Percentiles rank a stretch among this genome's conserved stretches.
Conservation (phyloP, 1,140 invertebrate genomes). For the Brachionus sp. region DNA sequence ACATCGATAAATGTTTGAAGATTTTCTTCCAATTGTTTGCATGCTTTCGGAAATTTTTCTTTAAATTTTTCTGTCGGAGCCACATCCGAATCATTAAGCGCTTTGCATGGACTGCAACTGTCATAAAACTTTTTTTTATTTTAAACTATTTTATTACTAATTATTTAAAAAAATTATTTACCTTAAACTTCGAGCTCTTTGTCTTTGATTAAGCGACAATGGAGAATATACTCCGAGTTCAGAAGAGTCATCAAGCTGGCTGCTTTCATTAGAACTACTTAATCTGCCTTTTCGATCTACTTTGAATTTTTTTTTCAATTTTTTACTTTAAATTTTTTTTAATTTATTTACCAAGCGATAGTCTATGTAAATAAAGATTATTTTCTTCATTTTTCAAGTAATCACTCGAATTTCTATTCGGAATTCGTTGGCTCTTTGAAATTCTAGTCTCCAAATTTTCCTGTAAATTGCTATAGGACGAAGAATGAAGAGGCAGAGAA, state of each 20-base stretch:
- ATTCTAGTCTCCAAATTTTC: neutral
- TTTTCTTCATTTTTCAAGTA: neutral
- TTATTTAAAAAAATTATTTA: neutral
- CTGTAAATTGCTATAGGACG: neutral
- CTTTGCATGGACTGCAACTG: slow-evolving; percentile 39
- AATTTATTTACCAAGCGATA: neutral
- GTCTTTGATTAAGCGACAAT: neutral
- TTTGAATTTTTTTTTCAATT: neutral
- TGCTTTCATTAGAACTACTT: slow-evolving; percentile 45
- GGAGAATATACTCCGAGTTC: slow-evolving; percentile 6
- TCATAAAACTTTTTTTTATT: slow-evolving; percentile 30
- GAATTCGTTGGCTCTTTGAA: neutral
- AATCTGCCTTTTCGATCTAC: neutral
- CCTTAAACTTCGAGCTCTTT: slow-evolving; percentile 41
- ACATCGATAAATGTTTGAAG: slow-evolving; percentile 38
- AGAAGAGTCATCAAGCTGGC: slow-evolving; percentile 20
- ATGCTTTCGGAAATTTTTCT: slow-evolving; percentile 40
- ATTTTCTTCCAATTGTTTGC: slow-evolving; percentile 38
- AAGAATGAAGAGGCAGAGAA: neutral
- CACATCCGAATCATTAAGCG: slow-evolving; percentile 16
- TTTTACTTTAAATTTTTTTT: neutral
- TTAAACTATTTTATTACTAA: neutral
- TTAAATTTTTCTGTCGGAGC: slow-evolving; percentile 26
- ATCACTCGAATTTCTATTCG: neutral
- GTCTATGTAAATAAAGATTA: neutral